A percentile compares a stretch with the other conserved stretches of the same genome.
phyloP scores from a whole-genome alignment of 2,113 vertebrate genomes.

The Glaucomys volans region DNA sequence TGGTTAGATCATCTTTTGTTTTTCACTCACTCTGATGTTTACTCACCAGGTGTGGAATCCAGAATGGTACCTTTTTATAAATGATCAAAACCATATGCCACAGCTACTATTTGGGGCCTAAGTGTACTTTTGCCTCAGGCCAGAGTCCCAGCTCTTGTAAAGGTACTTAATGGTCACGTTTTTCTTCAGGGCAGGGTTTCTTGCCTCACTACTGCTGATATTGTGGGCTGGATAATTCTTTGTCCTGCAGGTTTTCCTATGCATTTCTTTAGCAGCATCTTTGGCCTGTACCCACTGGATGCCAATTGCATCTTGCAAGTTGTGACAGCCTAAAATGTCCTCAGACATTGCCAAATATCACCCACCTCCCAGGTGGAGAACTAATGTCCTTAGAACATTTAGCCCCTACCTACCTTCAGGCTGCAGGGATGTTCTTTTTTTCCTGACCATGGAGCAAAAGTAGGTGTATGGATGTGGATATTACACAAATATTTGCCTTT shows the following conservation, averaged over 20 bases:
- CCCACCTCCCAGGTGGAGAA: not conserved
- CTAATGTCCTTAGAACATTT: not conserved
- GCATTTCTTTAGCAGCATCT: not conserved
- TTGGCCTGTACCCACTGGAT: not conserved
- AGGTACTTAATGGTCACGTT: not conserved
- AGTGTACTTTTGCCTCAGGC: not conserved
- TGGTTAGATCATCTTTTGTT: not conserved
- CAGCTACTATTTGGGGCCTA: not conserved
- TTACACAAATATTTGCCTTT: not conserved
- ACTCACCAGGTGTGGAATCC: not conserved
- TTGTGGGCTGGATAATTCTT: not conserved
- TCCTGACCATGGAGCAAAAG: not conserved
- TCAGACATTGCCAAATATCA: not conserved
- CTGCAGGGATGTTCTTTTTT: not conserved
- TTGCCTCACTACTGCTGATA: not conserved
- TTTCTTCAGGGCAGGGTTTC: not conserved
- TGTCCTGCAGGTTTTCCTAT: not conserved
- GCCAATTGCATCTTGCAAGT: not conserved
- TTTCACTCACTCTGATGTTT: not conserved
- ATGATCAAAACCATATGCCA: not conserved
- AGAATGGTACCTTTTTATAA: not conserved
- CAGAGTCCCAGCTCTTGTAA: not conserved
- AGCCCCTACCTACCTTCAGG: not conserved
- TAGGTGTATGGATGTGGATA: not conserved
- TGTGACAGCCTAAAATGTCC: not conserved